phyloP scores from a whole-genome alignment of 2,888 invertebrate species.

The Amblyjoppa proteus region DNA sequence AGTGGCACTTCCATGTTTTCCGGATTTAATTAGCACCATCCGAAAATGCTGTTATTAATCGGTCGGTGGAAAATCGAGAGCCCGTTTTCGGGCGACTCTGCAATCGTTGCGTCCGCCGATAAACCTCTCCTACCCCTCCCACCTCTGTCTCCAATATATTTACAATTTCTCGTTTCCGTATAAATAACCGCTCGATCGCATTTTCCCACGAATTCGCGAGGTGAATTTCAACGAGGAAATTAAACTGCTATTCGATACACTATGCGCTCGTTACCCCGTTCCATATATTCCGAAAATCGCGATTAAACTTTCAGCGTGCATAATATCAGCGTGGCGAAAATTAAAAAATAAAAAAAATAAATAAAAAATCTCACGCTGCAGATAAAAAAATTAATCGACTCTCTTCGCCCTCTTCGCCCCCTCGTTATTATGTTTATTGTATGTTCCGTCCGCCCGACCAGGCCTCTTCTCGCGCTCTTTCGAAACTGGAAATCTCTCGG shows the following conservation, averaged over 20 bases:
- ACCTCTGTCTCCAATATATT: slow-evolving; percentile 69
- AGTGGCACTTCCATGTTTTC: slow-evolving; percentile 83
- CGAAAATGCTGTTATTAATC: slow-evolving; percentile 83
- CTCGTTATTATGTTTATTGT: slow-evolving; percentile 32
- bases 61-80: slow-evolving; percentile 72
- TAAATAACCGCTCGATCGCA: slow-evolving; percentile 60
- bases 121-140: background rate
- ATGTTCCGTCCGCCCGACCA: slow-evolving; percentile 5
- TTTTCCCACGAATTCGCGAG: slow-evolving; percentile 56
- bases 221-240: slow-evolving; percentile 54
- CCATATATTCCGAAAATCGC: background rate
- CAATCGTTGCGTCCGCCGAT: slow-evolving; percentile 13
- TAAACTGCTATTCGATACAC: slow-evolving; percentile 36
- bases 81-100: slow-evolving; percentile 67
- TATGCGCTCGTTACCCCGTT: background rate
- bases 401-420: background rate
- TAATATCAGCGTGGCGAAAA: slow-evolving; percentile 27
- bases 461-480: slow-evolving; percentile 2
- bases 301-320: slow-evolving; percentile 30
- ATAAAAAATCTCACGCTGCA: slow-evolving; percentile 4
- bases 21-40: slow-evolving; percentile 83
- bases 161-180: slow-evolving; percentile 76
- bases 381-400: background rate
- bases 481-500: slow-evolving; percentile 33
- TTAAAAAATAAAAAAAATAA: background rate